These are phyloP conservation scores for Portunus trituberculatus DNA, from an alignment of 1,140 invertebrate genomes.

Conservation along the genomic window DNA sequence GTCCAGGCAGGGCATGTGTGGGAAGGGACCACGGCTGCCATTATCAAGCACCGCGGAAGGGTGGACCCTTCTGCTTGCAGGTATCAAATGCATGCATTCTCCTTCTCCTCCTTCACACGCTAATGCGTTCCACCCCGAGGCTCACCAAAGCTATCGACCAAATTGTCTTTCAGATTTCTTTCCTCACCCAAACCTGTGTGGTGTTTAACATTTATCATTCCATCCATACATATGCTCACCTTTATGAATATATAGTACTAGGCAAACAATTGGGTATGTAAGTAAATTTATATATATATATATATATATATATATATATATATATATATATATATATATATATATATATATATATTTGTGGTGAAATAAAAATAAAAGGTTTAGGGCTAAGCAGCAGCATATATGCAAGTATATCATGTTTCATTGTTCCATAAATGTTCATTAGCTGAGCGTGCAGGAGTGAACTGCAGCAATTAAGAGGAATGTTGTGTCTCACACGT, in stretches of 20 bases:
- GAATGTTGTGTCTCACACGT: slow-evolving; percentile 18
- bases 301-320: slow-evolving; percentile 36
- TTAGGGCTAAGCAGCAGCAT: not conserved
- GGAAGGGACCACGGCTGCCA: not conserved
- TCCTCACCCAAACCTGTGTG: too few species aligned
- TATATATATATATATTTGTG: slow-evolving; percentile 46
- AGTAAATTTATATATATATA: not conserved
- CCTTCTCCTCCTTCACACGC: not conserved
- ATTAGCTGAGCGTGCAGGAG: slow-evolving; percentile 23
- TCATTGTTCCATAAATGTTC: slow-evolving; percentile 15
- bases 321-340: slow-evolving; percentile 67
- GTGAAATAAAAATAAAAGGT: not conserved
- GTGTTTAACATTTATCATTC: too few species aligned
- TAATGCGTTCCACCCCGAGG: not conserved
- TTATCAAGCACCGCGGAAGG: not conserved
- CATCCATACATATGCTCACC: too few species aligned
- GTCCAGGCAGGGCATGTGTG: slow-evolving; percentile 17
- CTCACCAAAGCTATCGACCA: not conserved
- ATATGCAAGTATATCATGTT: slow-evolving; percentile 27
- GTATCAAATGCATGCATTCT: slow-evolving; percentile 13
- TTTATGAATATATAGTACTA: too few species aligned
- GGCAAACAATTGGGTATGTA: not conserved
- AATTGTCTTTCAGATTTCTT: not conserved
- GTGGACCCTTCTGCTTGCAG: slow-evolving; percentile 15
- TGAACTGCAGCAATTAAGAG: not conserved